Evolutionary conservation across 2,113 vertebrate species (phyloP), one percentile per base, ranked within the genome.

Genomic region (Colius striatus): DNA sequence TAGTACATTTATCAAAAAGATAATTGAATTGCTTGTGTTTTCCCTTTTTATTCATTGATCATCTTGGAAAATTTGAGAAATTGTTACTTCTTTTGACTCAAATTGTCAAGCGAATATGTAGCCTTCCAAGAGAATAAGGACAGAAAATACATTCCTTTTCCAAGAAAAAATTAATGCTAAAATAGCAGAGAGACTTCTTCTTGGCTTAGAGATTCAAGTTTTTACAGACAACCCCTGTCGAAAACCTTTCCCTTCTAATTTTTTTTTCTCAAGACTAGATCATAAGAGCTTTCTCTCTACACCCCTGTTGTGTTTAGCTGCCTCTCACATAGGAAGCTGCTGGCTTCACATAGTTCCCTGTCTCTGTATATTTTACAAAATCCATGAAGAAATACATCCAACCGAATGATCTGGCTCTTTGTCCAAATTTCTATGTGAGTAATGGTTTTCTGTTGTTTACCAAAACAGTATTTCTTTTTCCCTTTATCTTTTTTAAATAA

Each of bases 381-480:
- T 67, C 38, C 48, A 94, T 10, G 13, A 83, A 85, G 25, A 51
- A 91, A 67, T 84, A 30, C 36, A 41, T 67, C 30, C n/a, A 53
- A 8, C 47, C 43, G 36, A 75, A 79, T 83, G 16, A 16, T 70
- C 41, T 66, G 51, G 67, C 36, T 87, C 36, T 43, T 53, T 62
- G 67, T 92, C 75, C 78, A 77, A 53, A 89, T 90, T 89, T 90
- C 63, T 83, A 29, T 51, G 16, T 58, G 29, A 58, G 58, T 79
- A 70, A 82, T 51, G 10, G 16, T 38, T 94, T 94, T 68, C 63
- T 54, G 5, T 63, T 55, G 20, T 77, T 85, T 85, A 77, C 23
- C 34, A 85, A 91, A 95, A 74, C 1, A 5, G 13, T 15, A 67
- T 94, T 95, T 88, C n/a, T 74, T 85, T 83, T 87, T 94, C 77